A percentile compares a stretch with the other conserved stretches of the same genome.
Evolutionary conservation across 2,113 vertebrate species (phyloP).

Genomic region (Boulengeromyrus knoepffleri): DNA sequence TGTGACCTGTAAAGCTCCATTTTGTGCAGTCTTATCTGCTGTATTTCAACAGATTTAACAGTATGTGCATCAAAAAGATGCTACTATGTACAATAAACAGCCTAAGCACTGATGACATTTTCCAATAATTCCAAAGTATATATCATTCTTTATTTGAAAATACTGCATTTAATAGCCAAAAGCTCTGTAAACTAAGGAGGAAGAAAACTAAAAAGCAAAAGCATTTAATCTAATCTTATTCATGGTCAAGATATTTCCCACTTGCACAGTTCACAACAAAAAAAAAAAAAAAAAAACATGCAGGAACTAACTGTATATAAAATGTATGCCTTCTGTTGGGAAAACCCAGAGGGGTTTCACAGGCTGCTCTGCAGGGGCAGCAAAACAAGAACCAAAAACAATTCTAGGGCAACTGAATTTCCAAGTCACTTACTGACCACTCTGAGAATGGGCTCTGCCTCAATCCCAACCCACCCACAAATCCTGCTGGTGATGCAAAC

Average conservation of each 20-base stretch:
- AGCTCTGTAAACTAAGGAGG: conserved; percentile 1
- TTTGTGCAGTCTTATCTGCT: background rate
- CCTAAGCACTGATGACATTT: background rate
- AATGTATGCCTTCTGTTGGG: background rate
- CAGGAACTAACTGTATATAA: background rate
- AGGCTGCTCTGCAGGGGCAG: conserved; percentile 10
- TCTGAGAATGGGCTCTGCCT: background rate
- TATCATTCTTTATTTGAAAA: background rate
- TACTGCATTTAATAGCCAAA: background rate
- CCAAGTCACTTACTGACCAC: conserved; percentile 10
- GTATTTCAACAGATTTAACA: background rate
- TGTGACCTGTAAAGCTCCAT: background rate
- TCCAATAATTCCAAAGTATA: background rate
- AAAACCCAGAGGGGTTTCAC: conserved; percentile 2
- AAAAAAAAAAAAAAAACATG: conserved; percentile 14
- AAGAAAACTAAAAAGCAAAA: background rate
- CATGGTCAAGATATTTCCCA: background rate
- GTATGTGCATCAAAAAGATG: background rate
- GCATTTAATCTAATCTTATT: conserved; percentile 3
- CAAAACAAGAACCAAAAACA: background rate
- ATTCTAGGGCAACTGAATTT: background rate
- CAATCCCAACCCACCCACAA: background rate
- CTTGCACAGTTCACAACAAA: conserved; percentile 13
- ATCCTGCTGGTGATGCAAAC: background rate
- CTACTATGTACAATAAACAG: background rate